Conservation (phyloP, 2,888 invertebrate genomes). For the Pachydiplax longipennis region DNA sequence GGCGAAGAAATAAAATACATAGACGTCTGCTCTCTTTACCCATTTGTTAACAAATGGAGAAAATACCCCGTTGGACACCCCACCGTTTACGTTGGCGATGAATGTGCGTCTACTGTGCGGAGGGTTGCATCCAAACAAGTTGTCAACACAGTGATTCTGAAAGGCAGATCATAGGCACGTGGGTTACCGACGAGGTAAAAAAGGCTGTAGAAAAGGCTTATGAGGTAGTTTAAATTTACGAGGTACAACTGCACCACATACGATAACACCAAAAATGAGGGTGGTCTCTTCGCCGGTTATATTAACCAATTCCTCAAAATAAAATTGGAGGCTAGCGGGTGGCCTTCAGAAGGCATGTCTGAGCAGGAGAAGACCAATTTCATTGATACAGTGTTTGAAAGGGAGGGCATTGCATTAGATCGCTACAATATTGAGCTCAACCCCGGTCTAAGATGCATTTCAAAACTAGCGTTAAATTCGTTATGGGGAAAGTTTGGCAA, state of each 20-base stretch:
- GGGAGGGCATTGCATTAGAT: slow-evolving; percentile 49
- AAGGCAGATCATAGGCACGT: slow-evolving; percentile 54
- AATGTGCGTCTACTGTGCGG: too few relatives aligned
- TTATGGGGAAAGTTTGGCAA: slow-evolving; percentile 51
- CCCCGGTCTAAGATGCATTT: slow-evolving; percentile 48
- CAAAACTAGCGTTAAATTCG: too few relatives aligned
- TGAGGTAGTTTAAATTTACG: slow-evolving; percentile 53
- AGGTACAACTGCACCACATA: slow-evolving; percentile 54
- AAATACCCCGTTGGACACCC: too few relatives aligned
- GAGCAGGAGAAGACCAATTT: slow-evolving; percentile 48
- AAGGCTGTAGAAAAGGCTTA: slow-evolving; percentile 56
- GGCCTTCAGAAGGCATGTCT: slow-evolving; percentile 51
- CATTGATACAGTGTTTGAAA: slow-evolving; percentile 46
- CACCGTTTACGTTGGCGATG: too few relatives aligned
- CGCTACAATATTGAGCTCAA: slow-evolving; percentile 47
- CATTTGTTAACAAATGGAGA: too few relatives aligned
- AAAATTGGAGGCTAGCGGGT: slow-evolving; percentile 54
- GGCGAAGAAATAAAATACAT: too few relatives aligned
- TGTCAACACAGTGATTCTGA: too few relatives aligned
- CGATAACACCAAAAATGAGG: slow-evolving; percentile 49
- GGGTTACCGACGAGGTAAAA: slow-evolving; percentile 57
- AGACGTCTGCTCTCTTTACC: too few relatives aligned
- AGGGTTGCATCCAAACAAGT: too few relatives aligned
- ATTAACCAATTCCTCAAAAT: slow-evolving; percentile 55
- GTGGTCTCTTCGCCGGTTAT: slow-evolving; percentile 55